Percentiles rank a stretch among this genome's conserved stretches.
Conservation (phyloP, 2,888 invertebrate species). For the Ypsolopha sequella region DNA sequence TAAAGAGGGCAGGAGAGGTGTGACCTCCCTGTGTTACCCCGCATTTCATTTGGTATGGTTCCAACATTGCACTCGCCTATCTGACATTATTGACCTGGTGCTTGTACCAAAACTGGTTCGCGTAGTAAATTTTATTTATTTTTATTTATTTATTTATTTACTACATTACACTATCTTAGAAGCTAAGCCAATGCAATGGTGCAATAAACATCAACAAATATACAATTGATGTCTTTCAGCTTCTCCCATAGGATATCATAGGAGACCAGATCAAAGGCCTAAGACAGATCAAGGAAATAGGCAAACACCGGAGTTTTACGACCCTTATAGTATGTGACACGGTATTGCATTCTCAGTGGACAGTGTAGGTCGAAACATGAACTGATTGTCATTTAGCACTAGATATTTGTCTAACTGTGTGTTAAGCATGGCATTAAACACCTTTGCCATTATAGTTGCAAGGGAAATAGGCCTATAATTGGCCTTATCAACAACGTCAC, state of each 20-base stretch:
- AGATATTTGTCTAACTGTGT: conserved; percentile 8
- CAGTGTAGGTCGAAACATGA: conserved; percentile 12
- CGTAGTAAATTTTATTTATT: too few relatives aligned
- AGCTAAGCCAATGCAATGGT: too few relatives aligned
- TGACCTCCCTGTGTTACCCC: background rate
- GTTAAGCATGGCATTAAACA: conserved; percentile 13
- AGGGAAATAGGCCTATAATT: conserved; percentile 17
- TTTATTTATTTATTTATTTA: too few relatives aligned
- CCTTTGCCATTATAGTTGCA: conserved; percentile 12
- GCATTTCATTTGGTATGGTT: background rate
- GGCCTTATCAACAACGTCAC: conserved; percentile 4
- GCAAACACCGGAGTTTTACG: conserved; percentile 10
- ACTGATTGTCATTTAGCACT: conserved; percentile 13
- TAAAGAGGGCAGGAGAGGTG: background rate
- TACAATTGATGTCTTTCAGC: background rate
- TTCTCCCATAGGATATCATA: conserved; percentile 7
- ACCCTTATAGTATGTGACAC: background rate
- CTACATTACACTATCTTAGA: too few relatives aligned
- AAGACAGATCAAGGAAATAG: conserved; percentile 11
- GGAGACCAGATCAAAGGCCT: conserved; percentile 12
- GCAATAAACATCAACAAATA: too few relatives aligned
- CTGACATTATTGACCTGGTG: conserved; percentile 2
- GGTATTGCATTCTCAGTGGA: background rate
- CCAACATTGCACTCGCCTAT: background rate
- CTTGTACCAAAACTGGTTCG: conserved; percentile 5